Evolutionary conservation across 2,113 vertebrate genomes (phyloP).

Genomic region (Rhombomys opimus): DNA sequence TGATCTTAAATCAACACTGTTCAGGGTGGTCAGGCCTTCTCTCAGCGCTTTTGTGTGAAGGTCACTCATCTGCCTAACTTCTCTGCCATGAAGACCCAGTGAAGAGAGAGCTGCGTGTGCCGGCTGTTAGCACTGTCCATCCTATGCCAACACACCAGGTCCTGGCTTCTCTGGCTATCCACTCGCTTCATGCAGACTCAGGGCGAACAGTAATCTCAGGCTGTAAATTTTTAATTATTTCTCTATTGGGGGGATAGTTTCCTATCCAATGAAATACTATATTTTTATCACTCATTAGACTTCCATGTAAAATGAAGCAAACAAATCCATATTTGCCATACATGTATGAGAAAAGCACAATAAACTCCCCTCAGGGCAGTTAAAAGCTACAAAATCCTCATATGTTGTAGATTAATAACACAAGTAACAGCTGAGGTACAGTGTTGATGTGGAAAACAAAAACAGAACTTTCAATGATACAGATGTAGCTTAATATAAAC

Average conservation of each 20-base stretch:
- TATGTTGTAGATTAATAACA: conserved; percentile 18
- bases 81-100: background rate
- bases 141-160: background rate
- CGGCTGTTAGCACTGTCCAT: background rate
- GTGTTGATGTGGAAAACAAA: background rate
- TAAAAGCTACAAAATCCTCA: background rate
- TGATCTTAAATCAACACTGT: background rate
- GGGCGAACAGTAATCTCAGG: background rate
- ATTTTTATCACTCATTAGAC: background rate
- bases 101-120: background rate
- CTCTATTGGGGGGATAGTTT: background rate
- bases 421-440: background rate
- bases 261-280: background rate
- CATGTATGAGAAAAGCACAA: fast-evolving
- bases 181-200: background rate
- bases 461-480: background rate
- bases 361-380: background rate
- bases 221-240: conserved; percentile 8
- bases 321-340: background rate
- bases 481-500: background rate
- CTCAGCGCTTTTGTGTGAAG: background rate
- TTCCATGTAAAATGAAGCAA: background rate
- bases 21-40: background rate
- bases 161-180: background rate
- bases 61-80: background rate